phyloP scores from a whole-genome alignment of 37 sponge, comb jelly and placozoan genomes.

The Haliclona indistincta region DNA sequence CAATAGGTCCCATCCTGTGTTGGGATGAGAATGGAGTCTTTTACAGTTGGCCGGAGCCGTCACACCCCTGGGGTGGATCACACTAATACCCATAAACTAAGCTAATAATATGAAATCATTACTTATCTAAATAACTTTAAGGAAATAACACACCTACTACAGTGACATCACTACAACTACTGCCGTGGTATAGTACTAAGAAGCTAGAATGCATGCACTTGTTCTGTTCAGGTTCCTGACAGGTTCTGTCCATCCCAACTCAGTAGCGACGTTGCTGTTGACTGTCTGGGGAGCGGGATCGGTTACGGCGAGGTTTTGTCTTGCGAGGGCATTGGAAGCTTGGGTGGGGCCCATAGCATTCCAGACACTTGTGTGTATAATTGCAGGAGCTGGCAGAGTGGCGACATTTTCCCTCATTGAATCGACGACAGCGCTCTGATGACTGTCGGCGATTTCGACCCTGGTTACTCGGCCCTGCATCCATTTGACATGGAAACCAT shows the following conservation, averaged over 20 bases:
- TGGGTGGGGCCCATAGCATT: conserved; percentile 2
- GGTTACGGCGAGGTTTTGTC: not conserved
- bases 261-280: too few relatives aligned
- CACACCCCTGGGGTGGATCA: conserved; percentile 6
- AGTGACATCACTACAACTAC: too few relatives aligned
- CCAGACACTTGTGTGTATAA: not conserved
- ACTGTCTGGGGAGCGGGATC: conserved; percentile 8
- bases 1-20: not conserved
- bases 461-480: too few relatives aligned
- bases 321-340: not conserved
- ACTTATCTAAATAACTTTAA: too few relatives aligned
- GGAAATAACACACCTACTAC: too few relatives aligned
- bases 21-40: not conserved
- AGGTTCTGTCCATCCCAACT: too few relatives aligned
- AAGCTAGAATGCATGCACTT: too few relatives aligned
- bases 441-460: not conserved
- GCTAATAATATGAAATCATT: too few relatives aligned
- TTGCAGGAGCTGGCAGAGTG: too few relatives aligned
- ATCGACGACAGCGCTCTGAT: conserved; percentile 6
- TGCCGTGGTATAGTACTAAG: too few relatives aligned
- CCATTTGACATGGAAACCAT: not conserved
- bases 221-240: too few relatives aligned
- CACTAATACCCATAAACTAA: too few relatives aligned
- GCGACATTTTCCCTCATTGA: conserved; percentile 10
- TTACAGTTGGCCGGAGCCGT: not conserved